Percentiles rank a stretch among this genome's conserved stretches.
These are phyloP conservation scores for Cromileptes altivelis DNA, from an alignment of 2,113 vertebrate genomes.

Conservation along the genomic window DNA sequence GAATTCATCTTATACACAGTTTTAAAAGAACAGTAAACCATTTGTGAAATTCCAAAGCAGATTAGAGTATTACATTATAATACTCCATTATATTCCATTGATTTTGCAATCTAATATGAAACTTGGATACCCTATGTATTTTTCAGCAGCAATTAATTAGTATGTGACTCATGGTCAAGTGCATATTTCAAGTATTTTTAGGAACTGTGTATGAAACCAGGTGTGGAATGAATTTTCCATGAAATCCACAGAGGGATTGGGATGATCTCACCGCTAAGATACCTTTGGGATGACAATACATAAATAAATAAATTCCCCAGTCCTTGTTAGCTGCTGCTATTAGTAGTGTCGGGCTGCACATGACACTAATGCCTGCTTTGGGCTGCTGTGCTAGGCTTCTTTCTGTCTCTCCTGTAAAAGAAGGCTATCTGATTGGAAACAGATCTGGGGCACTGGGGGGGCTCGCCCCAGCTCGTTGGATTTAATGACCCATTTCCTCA, in stretches of 20 bases:
- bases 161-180: conserved; percentile 38
- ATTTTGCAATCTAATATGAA: not conserved
- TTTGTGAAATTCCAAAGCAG: not conserved
- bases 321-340: conserved; percentile 70
- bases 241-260: conserved; percentile 32
- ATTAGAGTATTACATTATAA: not conserved
- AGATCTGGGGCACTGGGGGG: conserved; percentile 85
- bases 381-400: conserved; percentile 57
- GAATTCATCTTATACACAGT: not conserved
- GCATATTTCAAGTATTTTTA: conserved; percentile 47
- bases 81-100: not conserved
- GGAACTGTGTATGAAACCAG: conserved; percentile 49
- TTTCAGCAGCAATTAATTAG: conserved; percentile 16
- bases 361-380: conserved; percentile 72
- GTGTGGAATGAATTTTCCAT: conserved; percentile 47
- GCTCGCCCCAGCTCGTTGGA: conserved; percentile 83
- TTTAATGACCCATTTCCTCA: conserved; percentile 89
- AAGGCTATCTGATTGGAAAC: conserved; percentile 88
- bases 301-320: conserved; percentile 50
- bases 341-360: conserved; percentile 45
- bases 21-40: not conserved
- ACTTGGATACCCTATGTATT: conserved; percentile 7
- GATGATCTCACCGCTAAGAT: conserved; percentile 40
- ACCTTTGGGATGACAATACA: conserved; percentile 52
- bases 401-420: conserved; percentile 77